Percentiles rank a stretch among this genome's conserved stretches.
These are phyloP conservation scores for Eustalomyia histrio DNA, from an alignment of 2,888 invertebrate species.

Conservation along the genomic window DNA sequence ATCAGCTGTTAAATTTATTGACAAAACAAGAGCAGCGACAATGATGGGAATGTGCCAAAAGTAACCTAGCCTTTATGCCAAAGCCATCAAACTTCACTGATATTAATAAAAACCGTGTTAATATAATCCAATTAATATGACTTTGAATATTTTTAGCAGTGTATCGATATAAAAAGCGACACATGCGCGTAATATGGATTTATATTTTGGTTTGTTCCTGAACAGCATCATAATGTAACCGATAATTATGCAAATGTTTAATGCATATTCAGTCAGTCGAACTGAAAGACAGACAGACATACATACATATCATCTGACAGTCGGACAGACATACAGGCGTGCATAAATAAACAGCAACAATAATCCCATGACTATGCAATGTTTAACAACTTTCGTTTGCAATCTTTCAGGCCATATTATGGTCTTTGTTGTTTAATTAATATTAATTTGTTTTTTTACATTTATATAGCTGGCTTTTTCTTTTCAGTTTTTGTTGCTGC, in stretches of 20 bases:
- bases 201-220: neutral
- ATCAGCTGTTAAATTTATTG: no score
- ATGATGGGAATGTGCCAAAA: no score
- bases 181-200: conserved; percentile 26
- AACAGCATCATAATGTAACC: conserved; percentile 26
- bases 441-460: conserved; percentile 15
- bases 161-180: conserved; percentile 15
- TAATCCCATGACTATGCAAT: conserved; percentile 8
- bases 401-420: conserved; percentile 23
- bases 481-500: neutral
- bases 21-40: no score
- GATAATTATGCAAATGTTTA: conserved; percentile 33
- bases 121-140: no score
- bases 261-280: neutral
- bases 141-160: conserved; percentile 5
- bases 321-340: neutral
- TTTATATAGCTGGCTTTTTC: conserved; percentile 1
- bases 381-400: conserved; percentile 5
- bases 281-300: no score
- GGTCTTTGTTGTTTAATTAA: conserved; percentile 48
- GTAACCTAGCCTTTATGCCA: no score
- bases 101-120: no score
- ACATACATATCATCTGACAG: neutral
- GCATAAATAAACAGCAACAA: conserved; percentile 9
- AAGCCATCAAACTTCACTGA: no score